phyloP scores from a whole-genome alignment of 1,140 invertebrate species.

The Odontomachus brunneus region DNA sequence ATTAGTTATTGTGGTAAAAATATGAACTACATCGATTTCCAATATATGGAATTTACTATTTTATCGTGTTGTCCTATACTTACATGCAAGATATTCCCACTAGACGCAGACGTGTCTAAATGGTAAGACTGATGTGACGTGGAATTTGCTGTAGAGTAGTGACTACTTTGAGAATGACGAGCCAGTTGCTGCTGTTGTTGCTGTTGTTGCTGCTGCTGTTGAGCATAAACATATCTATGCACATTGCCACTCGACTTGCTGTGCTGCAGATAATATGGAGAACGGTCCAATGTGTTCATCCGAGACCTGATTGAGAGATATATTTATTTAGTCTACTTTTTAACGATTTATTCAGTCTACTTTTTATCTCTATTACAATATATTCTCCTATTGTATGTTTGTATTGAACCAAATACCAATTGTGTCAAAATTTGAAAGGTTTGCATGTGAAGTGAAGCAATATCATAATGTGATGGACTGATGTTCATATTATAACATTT shows the following conservation, averaged over 20 bases:
- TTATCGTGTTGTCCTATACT: constrained; percentile 59
- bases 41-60: background rate
- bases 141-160: constrained; percentile 81
- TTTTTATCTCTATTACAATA: too few relatives aligned
- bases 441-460: background rate
- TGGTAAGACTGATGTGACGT: constrained; percentile 80
- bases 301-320: constrained; percentile 81
- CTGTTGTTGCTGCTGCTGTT: constrained; percentile 82
- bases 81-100: constrained; percentile 89
- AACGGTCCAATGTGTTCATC: constrained; percentile 78
- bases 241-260: constrained; percentile 88
- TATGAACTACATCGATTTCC: too few relatives aligned
- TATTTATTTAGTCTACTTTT: background rate
- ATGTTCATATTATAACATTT: background rate
- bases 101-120: constrained; percentile 88
- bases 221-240: constrained; percentile 83
- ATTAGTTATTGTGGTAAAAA: too few relatives aligned
- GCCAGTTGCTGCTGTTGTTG: constrained; percentile 79
- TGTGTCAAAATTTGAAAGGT: background rate
- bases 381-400: background rate
- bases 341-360: too few relatives aligned
- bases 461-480: background rate
- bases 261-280: constrained; percentile 84
- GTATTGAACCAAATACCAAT: background rate
- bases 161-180: constrained; percentile 78